Base-by-base conservation (phyloP, 2,797 vertebrate genomes). In the Danio albolineatus region DNA sequence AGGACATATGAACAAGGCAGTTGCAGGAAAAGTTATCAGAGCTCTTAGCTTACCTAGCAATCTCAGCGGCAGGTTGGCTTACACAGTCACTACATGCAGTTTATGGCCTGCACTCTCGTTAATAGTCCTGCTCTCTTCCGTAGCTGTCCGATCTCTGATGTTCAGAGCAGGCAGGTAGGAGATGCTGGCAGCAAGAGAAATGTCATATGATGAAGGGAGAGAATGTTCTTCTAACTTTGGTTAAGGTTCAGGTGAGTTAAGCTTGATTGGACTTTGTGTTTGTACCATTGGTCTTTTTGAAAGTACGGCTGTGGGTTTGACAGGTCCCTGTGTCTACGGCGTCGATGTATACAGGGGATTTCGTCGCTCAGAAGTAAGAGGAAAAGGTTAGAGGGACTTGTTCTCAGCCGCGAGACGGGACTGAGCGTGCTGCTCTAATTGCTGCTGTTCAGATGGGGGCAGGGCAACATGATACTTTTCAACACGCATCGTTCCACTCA, bases 1-100 rank as follows among this genome's bases (percentile, higher is more conserved):
- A 67, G 10, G 6, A 65, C 28, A 62, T 44, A 69, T 38, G 59
- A 72, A 73, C 69, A 79, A 13, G 21, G 46, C 49, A 21, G 94
- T 94, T 96, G 95, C 95, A 96, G 95, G 96, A 95, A 94, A 95
- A 94, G 66, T 96, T 96, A 96, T 95, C 95, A 95, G 95, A 95
- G 94, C 95, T 95, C 93, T 92, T 64, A 72, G 93, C 93, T 95
- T 96, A 95, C 93, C 91, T 93, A 94, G 95, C 94, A 94, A 94
- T 95, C 95, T 93, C 92, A 94, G 95, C 93, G 92, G 38, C 41
- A 48, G 49, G 59, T 94, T 93, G 95, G 96, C 95, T 96, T 96
- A 97, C 96, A 96, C 93, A 90, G 93, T 92, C 91, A 90, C 93
- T 91, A 92, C 94, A 89, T 65, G 65, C 75, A 38, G 91, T 94